Evolutionary conservation across 2,888 invertebrate genomes (phyloP).

Genomic region (Penaeus monodon): DNA sequence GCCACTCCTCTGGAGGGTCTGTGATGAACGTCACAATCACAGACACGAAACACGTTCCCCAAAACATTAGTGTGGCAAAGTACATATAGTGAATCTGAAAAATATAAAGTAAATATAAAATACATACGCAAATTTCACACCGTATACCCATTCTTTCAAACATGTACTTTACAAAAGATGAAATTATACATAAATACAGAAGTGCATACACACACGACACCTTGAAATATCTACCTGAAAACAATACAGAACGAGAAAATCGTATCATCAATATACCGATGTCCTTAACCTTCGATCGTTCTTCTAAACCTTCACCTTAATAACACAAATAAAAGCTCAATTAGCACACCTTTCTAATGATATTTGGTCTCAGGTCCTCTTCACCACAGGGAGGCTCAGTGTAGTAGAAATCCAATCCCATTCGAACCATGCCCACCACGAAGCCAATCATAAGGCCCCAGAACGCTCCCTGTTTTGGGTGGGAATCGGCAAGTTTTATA

Average conservation of each 20-base stretch:
- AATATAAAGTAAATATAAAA: neutral
- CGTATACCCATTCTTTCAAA: too few species aligned
- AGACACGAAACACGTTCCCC: slow-evolving; percentile 68
- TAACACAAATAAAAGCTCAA: too few species aligned
- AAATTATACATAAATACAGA: too few species aligned
- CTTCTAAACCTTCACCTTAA: too few species aligned
- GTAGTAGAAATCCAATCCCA: slow-evolving; percentile 71
- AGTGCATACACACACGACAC: too few species aligned
- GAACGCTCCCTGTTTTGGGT: slow-evolving; percentile 70
- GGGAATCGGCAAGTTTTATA: too few species aligned
- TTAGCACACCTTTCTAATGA: slow-evolving; percentile 67
- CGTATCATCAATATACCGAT: too few species aligned
- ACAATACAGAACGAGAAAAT: too few species aligned
- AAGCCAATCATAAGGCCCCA: slow-evolving; percentile 71
- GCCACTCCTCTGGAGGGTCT: slow-evolving; percentile 66
- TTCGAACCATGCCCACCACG: slow-evolving; percentile 70
- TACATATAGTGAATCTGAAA: slow-evolving; percentile 71
- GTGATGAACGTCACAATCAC: slow-evolving; percentile 68
- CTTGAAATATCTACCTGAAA: too few species aligned
- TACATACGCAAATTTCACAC: too few species aligned
- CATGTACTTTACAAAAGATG: too few species aligned
- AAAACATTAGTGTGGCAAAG: slow-evolving; percentile 71
- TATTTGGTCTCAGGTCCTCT: slow-evolving; percentile 69
- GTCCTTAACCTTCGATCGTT: too few species aligned
- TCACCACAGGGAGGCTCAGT: slow-evolving; percentile 70